These are phyloP conservation scores for Adelosebastes latens DNA, from an alignment of 2,797 vertebrate species.

Conservation along the genomic window DNA sequence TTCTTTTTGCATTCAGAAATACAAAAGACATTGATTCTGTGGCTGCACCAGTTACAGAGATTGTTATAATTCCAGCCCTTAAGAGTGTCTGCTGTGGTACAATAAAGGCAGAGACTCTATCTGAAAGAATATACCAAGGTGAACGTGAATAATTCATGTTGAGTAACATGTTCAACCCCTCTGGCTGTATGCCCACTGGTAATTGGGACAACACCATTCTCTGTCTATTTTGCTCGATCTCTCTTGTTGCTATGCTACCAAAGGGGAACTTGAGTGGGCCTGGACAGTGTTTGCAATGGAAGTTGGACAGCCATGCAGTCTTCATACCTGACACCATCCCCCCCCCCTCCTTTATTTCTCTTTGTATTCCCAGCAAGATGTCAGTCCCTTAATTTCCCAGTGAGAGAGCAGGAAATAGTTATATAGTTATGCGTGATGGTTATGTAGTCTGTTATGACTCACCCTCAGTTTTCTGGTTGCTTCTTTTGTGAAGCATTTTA, in stretches of 20 bases:
- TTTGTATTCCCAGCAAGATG: conserved; percentile 31
- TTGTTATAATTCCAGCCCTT: conserved; percentile 21
- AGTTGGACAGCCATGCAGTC: conserved; percentile 57
- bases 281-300: conserved; percentile 67
- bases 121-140: conserved; percentile 77
- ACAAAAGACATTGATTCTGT: neutral
- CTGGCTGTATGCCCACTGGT: conserved; percentile 75
- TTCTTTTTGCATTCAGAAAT: neutral
- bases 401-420: conserved; percentile 31
- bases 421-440: neutral
- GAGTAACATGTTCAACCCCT: conserved; percentile 77
- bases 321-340: conserved; percentile 60
- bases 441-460: conserved; percentile 7
- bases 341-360: neutral
- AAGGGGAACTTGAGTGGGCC: conserved; percentile 73
- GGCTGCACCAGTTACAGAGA: conserved; percentile 3
- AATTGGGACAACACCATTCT: conserved; percentile 82
- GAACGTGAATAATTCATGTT: conserved; percentile 84
- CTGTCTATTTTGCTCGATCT: conserved; percentile 72
- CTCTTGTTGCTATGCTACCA: conserved; percentile 84
- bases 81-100: conserved; percentile 9
- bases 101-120: conserved; percentile 53
- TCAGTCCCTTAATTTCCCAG: conserved; percentile 29
- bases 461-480: conserved; percentile 6
- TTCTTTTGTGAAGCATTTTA: neutral